Base-by-base conservation (phyloP, 2,113 vertebrate species). In the Siniperca chuatsi region DNA sequence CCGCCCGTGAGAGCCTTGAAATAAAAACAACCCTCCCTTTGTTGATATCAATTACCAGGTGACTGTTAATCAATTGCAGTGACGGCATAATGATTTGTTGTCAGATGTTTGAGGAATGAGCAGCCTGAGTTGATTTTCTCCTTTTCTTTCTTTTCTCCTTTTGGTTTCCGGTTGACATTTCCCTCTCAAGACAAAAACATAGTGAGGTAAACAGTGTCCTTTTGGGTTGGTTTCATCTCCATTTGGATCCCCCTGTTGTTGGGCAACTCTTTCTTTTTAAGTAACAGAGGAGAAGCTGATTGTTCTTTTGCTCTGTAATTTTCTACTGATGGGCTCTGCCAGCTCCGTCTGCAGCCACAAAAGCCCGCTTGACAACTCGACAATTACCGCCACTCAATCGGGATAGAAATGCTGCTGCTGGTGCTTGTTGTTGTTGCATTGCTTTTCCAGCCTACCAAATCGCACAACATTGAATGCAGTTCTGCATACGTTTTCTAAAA, bases 31-130 rank as follows among this genome's bases (percentile, higher is more conserved):
- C 54, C 67, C 75, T 92, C 46, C 71, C 96, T 96, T 95, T 95
- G 91, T 94, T 95, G 96, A 96, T 97, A 97, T 98, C 97, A 98
- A 97, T 98, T 98, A 98, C 96, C 96, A 96, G 96, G 96, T 97
- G 97, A 97, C 96, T 97, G 95, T 95, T 98, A 97, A 97, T 98
- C 97, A 97, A 98, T 98, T 93, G 95, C 90, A 95, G 91, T 96
- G 95, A 96, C 95, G 95, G 95, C 94, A 93, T 97, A 97, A 97
- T 97, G 97, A 98, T 98, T 97, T 97, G 96, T 97, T 97, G 97
- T 97, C 97, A 96, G 94, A 96, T 97, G 96, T 96, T 95, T 96
- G 94, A 95, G 76, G 78, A 94, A 95, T 92, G 92, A 89, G 89
- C 60, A 52, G 68, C 81, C 68, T 18, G 52, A 84, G 92, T 92